Conservation (phyloP, 2,888 invertebrate species). For the Trichacis sp. region DNA sequence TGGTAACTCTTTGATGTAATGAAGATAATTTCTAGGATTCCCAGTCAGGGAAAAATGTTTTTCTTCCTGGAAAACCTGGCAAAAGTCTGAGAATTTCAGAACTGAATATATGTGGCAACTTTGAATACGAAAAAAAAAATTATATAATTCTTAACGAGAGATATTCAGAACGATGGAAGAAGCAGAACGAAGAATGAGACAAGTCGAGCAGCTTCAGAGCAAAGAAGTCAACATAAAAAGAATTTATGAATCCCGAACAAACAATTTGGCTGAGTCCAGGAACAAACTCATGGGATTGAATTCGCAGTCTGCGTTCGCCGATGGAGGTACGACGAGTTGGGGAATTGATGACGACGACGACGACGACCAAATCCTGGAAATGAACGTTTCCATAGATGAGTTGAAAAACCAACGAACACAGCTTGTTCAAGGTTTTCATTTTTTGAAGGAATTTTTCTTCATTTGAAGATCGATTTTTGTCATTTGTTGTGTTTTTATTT, state of each 20-base stretch:
- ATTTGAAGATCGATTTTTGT: not conserved
- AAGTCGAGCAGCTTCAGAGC: slow-evolving; percentile 74
- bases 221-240: slow-evolving; percentile 73
- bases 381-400: slow-evolving; percentile 69
- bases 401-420: slow-evolving; percentile 73
- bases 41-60: too few relatives aligned
- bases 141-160: too few relatives aligned
- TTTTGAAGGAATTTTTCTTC: slow-evolving; percentile 13
- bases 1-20: too few relatives aligned
- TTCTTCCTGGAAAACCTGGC: too few relatives aligned
- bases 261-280: slow-evolving; percentile 58
- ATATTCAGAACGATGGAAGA: slow-evolving; percentile 73
- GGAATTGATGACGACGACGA: slow-evolving; percentile 66
- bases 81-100: too few relatives aligned
- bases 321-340: slow-evolving; percentile 69
- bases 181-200: slow-evolving; percentile 73
- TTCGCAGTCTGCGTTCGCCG: slow-evolving; percentile 62
- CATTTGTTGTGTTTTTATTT: slow-evolving; percentile 17
- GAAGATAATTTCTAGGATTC: too few relatives aligned
- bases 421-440: slow-evolving; percentile 72
- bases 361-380: slow-evolving; percentile 69
- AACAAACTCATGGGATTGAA: slow-evolving; percentile 60
- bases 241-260: slow-evolving; percentile 69
- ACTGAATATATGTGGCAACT: too few relatives aligned
- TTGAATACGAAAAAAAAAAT: too few relatives aligned